Evolutionary conservation across 2,888 invertebrate genomes (phyloP), one percentile per base, ranked within the genome.

Genomic region (Odontothrips loti): DNA sequence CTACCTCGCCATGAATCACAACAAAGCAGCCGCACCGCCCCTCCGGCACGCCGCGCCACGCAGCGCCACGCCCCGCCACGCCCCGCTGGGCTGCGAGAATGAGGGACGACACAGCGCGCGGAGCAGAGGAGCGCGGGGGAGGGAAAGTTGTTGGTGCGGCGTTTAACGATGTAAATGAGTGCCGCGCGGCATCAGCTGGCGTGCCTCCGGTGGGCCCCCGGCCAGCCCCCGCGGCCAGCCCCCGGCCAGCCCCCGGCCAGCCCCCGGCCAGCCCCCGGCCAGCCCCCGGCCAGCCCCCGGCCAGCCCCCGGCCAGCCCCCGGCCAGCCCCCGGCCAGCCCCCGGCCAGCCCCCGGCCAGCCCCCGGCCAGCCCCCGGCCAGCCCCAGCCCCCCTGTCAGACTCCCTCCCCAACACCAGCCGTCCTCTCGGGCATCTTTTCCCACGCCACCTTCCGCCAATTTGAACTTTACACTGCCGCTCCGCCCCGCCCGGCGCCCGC

Each of bases 1-100:
- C 68, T 75, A 75, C 68, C 68, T 75, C 68, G 68, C 68, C 23
- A 75, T 75, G 68, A 75, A 75, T 75, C 68, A 75, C 23, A 75
- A 75, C 68, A 27, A 27, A 75, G 68, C 27, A 20, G 34, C 34
- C 34, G 34, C 34, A 2, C 34, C 34, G 34, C 34, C 34, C 34
- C 34, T 43, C 6, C 6, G 34, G 20, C 58, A 58, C 58, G 58
- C 58, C 58, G 20, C 58, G 58, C 58, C 58, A 17, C 58, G 58
- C 51, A 12, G 15, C 15, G 15, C 51, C 2, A 9, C 10, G 10
- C 48, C 51, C 51, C 6, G 51, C 51, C 51, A 12, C 58, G 58
- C 58, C 58, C 58, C 58, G 58, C 58, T 58, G 20, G 58, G 58
- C 20, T 51, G 51, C 20, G 20, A 58, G 58, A 58, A 58, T 58